Conservation (phyloP, 2,113 vertebrate species). For the Seriola quinqueradiata region DNA sequence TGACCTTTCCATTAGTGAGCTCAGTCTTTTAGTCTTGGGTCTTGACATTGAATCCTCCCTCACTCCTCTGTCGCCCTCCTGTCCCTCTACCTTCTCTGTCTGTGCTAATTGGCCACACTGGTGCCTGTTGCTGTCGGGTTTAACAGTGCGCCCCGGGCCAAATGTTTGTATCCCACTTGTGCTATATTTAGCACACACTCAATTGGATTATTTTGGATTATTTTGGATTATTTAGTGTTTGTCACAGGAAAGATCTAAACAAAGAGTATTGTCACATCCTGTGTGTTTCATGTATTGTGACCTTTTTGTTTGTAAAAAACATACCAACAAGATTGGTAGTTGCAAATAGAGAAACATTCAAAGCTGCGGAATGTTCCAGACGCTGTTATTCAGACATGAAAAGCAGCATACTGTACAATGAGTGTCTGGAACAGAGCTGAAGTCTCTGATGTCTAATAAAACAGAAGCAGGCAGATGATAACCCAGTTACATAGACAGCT, state of each 20-base stretch:
- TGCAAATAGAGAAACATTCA: neutral
- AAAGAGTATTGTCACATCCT: neutral
- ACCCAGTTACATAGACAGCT: conserved; percentile 17
- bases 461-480: neutral
- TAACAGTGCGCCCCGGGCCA: conserved; percentile 50
- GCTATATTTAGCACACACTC: conserved; percentile 65
- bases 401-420: neutral
- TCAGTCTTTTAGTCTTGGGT: conserved; percentile 31
- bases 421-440: neutral
- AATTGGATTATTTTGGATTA: conserved; percentile 64
- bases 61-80: conserved; percentile 24
- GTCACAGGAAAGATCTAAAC: conserved; percentile 21
- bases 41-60: conserved; percentile 41
- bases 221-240: conserved; percentile 9
- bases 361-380: conserved; percentile 5
- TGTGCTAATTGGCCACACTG: conserved; percentile 57
- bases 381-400: neutral
- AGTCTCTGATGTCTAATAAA: neutral
- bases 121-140: conserved; percentile 63
- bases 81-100: conserved; percentile 19
- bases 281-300: neutral
- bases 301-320: neutral
- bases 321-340: neutral
- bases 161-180: conserved; percentile 60
- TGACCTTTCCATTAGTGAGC: conserved; percentile 64